These are phyloP conservation scores for Cichlasoma orientale DNA, from an alignment of 2,797 vertebrate species.

Conservation along the genomic window DNA sequence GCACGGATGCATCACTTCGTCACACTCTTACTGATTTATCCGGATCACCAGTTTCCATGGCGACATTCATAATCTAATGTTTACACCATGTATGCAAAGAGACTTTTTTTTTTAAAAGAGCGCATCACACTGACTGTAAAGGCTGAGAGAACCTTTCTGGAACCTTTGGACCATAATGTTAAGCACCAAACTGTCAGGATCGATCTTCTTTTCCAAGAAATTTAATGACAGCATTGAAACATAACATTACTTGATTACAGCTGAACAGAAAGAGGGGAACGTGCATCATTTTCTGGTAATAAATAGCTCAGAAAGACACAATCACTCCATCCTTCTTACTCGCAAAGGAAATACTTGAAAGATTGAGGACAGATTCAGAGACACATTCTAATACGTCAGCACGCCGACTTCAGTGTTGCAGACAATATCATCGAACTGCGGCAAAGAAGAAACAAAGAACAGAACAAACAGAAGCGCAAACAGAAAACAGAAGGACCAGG, in stretches of 20 bases:
- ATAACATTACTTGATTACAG: constrained; percentile 4
- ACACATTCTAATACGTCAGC: constrained; percentile 19
- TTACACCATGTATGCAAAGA: constrained; percentile 12
- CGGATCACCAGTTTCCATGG: constrained; percentile 35
- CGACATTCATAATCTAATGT: constrained; percentile 12
- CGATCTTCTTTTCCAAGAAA: background rate
- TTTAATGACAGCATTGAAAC: background rate
- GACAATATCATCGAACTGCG: background rate
- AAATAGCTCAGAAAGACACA: background rate
- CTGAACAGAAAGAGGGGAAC: constrained; percentile 34
- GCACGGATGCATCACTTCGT: background rate
- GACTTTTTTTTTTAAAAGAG: background rate
- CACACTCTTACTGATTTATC: background rate
- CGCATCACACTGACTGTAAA: background rate
- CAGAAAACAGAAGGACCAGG: background rate
- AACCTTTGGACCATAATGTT: background rate
- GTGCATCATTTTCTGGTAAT: constrained; percentile 3
- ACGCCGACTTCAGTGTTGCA: constrained; percentile 40
- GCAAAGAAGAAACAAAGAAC: background rate
- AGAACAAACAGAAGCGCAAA: constrained; percentile 13
- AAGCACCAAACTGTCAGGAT: background rate
- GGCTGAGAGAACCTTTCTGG: background rate
- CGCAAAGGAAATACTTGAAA: constrained; percentile 23
- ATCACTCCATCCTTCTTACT: background rate
- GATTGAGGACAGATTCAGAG: constrained; percentile 30